Conservation (phyloP, 2,797 vertebrate genomes). For the Hemitrygon akajei region DNA sequence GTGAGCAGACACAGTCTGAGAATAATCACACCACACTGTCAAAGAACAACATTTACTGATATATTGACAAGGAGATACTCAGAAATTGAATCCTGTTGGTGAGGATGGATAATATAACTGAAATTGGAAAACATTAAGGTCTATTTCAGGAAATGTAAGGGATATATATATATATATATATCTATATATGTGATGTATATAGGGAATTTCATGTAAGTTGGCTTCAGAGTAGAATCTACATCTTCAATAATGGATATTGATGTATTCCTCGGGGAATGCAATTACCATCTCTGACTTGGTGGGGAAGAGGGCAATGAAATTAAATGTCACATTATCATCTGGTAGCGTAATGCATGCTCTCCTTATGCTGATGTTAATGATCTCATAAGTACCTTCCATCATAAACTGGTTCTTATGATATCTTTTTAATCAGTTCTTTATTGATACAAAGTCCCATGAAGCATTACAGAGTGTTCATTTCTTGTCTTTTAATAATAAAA, state of each 20-base stretch:
- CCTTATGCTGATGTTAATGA: background rate
- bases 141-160: constrained; percentile 21
- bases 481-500: background rate
- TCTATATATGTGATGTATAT: constrained; percentile 7
- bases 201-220: background rate
- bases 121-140: constrained; percentile 24
- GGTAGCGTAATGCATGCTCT: background rate
- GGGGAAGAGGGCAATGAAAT: constrained; percentile 4
- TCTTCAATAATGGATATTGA: constrained; percentile 33
- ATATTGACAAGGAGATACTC: background rate
- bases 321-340: background rate
- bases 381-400: background rate
- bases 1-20: no score
- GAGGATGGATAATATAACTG: background rate
- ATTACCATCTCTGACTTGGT: constrained; percentile 10
- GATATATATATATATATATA: no score
- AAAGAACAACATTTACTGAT: background rate
- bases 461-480: background rate
- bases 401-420: background rate
- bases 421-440: background rate
- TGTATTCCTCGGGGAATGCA: constrained; percentile 2
- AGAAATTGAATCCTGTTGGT: background rate
- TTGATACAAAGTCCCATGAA: background rate
- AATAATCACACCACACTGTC: background rate
- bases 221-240: background rate